A percentile compares a stretch with the other conserved stretches of the same genome.
These are phyloP conservation scores for Bombus pascuorum DNA, from an alignment of 1,140 invertebrate genomes.

Conservation along the genomic window DNA sequence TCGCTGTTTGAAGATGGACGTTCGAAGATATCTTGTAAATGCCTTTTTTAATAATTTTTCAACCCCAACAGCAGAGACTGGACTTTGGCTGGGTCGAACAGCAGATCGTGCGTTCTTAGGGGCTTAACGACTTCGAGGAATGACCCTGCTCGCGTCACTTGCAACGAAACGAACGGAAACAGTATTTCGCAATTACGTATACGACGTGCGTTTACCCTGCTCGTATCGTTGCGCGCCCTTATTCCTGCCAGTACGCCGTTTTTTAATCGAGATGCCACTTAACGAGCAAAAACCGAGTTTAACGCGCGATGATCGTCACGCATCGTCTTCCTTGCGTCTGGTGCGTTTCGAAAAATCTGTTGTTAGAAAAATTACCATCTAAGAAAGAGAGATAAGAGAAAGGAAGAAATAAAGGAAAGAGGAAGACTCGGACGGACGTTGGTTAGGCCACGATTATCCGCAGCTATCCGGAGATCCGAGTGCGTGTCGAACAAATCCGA, in stretches of 20 bases:
- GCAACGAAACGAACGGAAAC: constrained; percentile 47
- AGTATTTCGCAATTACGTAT: constrained; percentile 38
- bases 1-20: too few relatives aligned
- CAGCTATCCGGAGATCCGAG: too few relatives aligned
- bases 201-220: constrained; percentile 17
- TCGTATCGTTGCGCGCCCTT: not conserved
- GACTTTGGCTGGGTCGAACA: not conserved
- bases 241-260: not conserved
- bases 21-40: too few relatives aligned
- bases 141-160: constrained; percentile 49
- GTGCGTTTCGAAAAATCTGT: not conserved
- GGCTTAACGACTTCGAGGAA: constrained; percentile 68
- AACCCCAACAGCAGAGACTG: not conserved
- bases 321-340: not conserved
- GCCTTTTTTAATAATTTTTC: too few relatives aligned
- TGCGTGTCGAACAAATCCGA: not conserved
- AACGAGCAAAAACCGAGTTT: constrained; percentile 22
- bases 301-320: constrained; percentile 5
- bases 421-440: not conserved
- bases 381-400: too few relatives aligned
- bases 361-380: not conserved
- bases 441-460: not conserved
- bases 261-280: constrained; percentile 28
- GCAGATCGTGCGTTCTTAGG: constrained; percentile 19
- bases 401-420: not conserved